These are phyloP conservation scores for Smittia aterrima DNA, from an alignment of 2,888 invertebrate genomes.

Conservation along the genomic window DNA sequence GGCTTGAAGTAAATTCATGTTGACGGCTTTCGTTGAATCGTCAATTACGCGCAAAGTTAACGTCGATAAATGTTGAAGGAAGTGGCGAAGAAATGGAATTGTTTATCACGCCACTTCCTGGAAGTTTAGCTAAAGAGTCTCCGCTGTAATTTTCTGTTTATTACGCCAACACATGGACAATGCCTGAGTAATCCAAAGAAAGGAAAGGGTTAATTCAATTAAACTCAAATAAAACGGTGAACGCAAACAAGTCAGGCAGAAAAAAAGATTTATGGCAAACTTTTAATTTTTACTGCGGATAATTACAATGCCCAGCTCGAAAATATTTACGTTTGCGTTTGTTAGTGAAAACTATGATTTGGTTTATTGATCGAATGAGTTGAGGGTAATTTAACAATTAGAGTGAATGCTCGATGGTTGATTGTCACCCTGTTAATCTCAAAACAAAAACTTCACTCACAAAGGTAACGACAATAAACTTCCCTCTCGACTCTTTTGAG, in stretches of 20 bases:
- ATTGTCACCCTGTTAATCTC: background rate
- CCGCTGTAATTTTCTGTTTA: background rate
- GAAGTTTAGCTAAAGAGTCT: background rate
- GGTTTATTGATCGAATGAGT: no score
- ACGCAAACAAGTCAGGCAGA: conserved; percentile 26
- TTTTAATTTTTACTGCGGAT: background rate
- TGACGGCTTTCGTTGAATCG: background rate
- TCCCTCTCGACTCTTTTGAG: background rate
- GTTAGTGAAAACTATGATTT: no score
- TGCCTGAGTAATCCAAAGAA: background rate
- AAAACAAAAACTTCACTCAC: background rate
- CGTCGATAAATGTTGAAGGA: conserved; percentile 24
- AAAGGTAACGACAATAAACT: background rate
- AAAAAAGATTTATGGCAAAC: background rate
- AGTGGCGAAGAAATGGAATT: background rate
- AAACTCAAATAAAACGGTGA: conserved; percentile 20
- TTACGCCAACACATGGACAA: background rate
- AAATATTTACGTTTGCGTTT: no score
- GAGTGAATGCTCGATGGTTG: no score
- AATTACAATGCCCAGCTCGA: conserved; percentile 2
- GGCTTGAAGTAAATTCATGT: background rate
- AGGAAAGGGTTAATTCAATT: conserved; percentile 35
- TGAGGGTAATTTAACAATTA: no score
- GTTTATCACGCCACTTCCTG: conserved; percentile 21
- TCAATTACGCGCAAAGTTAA: conserved; percentile 9